Evolutionary conservation across 2,113 vertebrate species (phyloP).

Genomic region (Odontesthes bonariensis): DNA sequence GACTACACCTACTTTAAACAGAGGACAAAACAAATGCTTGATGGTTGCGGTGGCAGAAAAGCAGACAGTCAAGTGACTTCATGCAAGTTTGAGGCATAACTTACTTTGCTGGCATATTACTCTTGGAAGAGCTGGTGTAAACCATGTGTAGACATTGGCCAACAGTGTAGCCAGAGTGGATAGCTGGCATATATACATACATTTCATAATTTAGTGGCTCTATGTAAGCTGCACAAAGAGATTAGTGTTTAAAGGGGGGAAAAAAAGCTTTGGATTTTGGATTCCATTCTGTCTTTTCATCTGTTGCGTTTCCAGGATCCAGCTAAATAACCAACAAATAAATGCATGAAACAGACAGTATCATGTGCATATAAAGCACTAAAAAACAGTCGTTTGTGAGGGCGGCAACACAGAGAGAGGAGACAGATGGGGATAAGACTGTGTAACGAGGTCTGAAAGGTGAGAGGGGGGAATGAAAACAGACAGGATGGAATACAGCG

Average conservation of each 20-base stretch:
- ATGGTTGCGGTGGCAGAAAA: slow-evolving; percentile 27
- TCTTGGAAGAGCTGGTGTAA: slow-evolving; percentile 54
- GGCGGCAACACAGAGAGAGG: slow-evolving; percentile 31
- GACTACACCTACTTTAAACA: slow-evolving; percentile 33
- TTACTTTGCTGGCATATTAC: slow-evolving; percentile 47
- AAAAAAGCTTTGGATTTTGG: slow-evolving; percentile 6
- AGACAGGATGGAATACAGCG: slow-evolving; percentile 33
- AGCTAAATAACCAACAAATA: not conserved
- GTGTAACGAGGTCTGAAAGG: slow-evolving; percentile 63
- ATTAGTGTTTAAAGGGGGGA: slow-evolving; percentile 36
- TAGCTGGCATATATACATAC: slow-evolving; percentile 47
- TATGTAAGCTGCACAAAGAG: slow-evolving; percentile 59
- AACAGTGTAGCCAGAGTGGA: slow-evolving; percentile 34
- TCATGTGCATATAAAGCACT: slow-evolving; percentile 7
- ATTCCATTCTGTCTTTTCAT: slow-evolving; percentile 17
- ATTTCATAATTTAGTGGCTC: slow-evolving; percentile 56
- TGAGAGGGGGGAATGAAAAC: slow-evolving; percentile 70
- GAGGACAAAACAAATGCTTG: slow-evolving; percentile 53
- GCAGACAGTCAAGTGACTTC: slow-evolving; percentile 48
- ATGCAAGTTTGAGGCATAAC: slow-evolving; percentile 47
- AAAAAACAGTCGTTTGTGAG: slow-evolving; percentile 13
- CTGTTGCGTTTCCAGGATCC: slow-evolving; percentile 17
- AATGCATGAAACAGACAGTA: slow-evolving; percentile 17
- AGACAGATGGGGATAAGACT: slow-evolving; percentile 72
- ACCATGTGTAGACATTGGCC: slow-evolving; percentile 51